Conservation (phyloP, 2,797 vertebrate genomes). For the Gambelia wislizenii region DNA sequence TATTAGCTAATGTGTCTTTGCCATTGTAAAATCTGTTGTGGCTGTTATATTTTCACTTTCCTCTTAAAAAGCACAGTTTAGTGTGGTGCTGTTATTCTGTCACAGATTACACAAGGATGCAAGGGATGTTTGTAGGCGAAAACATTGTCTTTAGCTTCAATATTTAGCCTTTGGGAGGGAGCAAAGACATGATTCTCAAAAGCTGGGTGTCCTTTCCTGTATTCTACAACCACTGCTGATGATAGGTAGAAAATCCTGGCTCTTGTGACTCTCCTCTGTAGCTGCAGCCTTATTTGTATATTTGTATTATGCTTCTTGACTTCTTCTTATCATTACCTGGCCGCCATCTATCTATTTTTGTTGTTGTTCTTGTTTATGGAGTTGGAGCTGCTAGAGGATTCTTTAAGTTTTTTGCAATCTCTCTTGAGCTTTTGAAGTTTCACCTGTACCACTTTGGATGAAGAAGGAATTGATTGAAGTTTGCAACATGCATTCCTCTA, state of each 20-base stretch:
- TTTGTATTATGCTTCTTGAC: neutral
- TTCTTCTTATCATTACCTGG: neutral
- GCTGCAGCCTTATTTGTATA: neutral
- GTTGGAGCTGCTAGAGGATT: neutral
- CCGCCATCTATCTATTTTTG: neutral
- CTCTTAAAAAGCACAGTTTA: neutral
- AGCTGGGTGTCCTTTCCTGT: too few species aligned
- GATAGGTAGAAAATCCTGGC: neutral
- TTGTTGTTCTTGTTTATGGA: neutral
- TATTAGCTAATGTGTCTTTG: neutral
- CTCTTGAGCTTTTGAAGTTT: neutral
- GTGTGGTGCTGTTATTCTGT: neutral
- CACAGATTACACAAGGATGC: neutral
- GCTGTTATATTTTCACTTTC: neutral
- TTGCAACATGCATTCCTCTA: neutral
- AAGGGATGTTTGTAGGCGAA: neutral
- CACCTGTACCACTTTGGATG: neutral
- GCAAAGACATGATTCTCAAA: neutral
- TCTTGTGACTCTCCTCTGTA: neutral
- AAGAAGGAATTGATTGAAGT: neutral
- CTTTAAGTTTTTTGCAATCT: neutral
- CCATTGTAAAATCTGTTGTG: neutral
- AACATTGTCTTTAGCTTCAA: neutral
- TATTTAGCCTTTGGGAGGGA: neutral
- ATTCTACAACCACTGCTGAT: too few species aligned